A percentile compares a stretch with the other conserved stretches of the same genome.
These are phyloP conservation scores for Spheniscus mendiculus DNA, from an alignment of 2,113 vertebrate species.

Conservation along the genomic window DNA sequence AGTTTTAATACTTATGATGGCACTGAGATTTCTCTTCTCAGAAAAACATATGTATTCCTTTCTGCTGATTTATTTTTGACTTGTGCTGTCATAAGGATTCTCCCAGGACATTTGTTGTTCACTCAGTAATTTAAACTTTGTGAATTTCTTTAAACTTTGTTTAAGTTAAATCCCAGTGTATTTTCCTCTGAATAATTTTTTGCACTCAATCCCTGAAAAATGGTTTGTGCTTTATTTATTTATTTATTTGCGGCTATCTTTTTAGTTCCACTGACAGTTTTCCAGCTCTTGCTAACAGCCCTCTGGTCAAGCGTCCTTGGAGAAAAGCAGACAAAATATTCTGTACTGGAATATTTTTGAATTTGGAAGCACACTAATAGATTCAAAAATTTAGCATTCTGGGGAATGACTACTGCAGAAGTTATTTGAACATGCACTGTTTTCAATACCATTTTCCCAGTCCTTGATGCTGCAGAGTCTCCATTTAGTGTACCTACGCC, in stretches of 20 bases:
- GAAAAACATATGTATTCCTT: not conserved
- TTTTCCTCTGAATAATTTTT: conserved; percentile 18
- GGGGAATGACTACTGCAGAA: conserved; percentile 6
- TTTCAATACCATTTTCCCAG: not conserved
- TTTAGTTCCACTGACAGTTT: conserved; percentile 24
- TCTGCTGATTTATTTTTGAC: conserved; percentile 41
- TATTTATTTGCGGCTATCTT: not conserved
- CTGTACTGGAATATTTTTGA: conserved; percentile 12
- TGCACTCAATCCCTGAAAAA: not conserved
- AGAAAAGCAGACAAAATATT: conserved; percentile 37
- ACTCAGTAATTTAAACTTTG: conserved; percentile 45
- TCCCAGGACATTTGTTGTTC: conserved; percentile 31
- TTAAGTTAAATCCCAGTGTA: conserved; percentile 37
- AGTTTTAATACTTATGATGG: not conserved
- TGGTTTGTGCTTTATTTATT: not conserved
- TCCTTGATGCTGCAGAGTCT: not conserved
- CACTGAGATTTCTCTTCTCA: conserved; percentile 13
- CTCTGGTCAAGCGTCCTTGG: conserved; percentile 26
- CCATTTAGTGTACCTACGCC: not conserved
- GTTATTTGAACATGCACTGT: not conserved
- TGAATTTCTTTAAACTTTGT: conserved; percentile 62
- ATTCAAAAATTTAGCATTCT: not conserved
- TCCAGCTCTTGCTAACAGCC: conserved; percentile 25
- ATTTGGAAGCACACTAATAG: not conserved
- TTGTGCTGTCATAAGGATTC: conserved; percentile 23